These are phyloP conservation scores for Chlorodrepanis virens DNA, from an alignment of 2,113 vertebrate genomes.

Conservation along the genomic window DNA sequence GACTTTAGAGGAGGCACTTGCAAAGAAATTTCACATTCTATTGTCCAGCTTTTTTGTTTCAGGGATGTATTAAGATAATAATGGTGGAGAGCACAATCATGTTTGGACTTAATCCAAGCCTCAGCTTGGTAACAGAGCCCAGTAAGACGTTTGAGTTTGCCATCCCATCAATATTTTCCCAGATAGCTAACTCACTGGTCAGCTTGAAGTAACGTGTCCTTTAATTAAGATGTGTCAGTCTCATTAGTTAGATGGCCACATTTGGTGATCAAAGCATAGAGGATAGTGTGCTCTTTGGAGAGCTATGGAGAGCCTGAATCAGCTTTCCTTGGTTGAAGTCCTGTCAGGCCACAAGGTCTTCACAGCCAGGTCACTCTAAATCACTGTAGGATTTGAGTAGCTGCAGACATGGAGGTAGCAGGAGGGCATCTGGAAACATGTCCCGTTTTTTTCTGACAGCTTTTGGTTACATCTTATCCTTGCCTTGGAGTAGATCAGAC, in stretches of 20 bases:
- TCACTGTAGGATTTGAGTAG: not conserved
- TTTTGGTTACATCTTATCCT: not conserved
- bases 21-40: not conserved
- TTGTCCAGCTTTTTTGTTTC: not conserved
- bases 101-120: not conserved
- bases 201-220: slow-evolving; percentile 37
- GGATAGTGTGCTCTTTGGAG: not conserved
- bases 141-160: slow-evolving; percentile 26
- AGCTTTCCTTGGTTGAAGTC: not conserved
- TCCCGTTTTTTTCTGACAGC: not conserved
- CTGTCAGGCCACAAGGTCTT: not conserved
- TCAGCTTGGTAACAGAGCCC: not conserved
- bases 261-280: not conserved
- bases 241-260: not conserved
- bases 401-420: not conserved
- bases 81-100: not conserved
- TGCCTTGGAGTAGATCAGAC: not conserved
- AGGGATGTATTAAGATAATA: not conserved
- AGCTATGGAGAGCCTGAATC: not conserved
- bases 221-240: not conserved
- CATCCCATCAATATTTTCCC: slow-evolving; percentile 44
- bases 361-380: not conserved
- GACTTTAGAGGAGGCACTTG: not conserved
- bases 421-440: not conserved
- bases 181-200: slow-evolving; percentile 38